Evolutionary conservation across 2,888 invertebrate genomes (phyloP), one percentile per base, ranked within the genome.

Genomic region (Creontiades dilutus): DNA sequence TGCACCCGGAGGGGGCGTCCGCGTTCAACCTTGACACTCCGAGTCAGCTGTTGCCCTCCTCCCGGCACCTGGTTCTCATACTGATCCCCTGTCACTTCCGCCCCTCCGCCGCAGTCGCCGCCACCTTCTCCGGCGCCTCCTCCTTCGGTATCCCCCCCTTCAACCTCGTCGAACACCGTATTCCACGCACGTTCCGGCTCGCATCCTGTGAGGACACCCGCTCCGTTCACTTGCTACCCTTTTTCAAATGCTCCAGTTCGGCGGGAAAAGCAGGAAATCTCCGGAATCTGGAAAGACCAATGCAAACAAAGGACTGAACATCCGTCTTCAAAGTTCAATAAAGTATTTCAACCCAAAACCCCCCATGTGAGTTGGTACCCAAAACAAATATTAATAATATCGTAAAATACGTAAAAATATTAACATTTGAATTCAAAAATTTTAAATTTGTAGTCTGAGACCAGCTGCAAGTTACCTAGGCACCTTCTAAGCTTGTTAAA

Each of bases 1-100:
- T 78, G 78, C 23, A 68, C 19, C 37, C 68, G 19, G 68, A 68
- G 68, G 68, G 68, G 23, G 68, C 61, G 61, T 23, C 37, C 37
- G 37, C 37, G 37, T 4, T 37, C 78, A 46, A 13, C 78, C 78
- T 78, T 78, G 78, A 78, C 78, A 78, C 78, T 47, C 46, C 2
- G 46, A 37, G 78, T 78, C 78, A 78, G 78, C 78, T 78, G 78
- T 78, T 78, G 78, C 46, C 47, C 47, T 78, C 78, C 47, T 37
- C 37, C 78, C 78, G 46, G 78, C 78, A 47, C 78, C 47, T 78
- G 78, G 68, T 68, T 68, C 68, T 27, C 68, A 23, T 68, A 68
- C 68, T 23, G 23, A 23, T 68, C 52, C 52, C 52, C 37, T 37
- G 52, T n/a, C 57, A n/a, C 57, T 68, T 68, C 68, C 68, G 68